These are phyloP conservation scores for Melanostoma scalare DNA, from an alignment of 2,888 invertebrate species.

Conservation along the genomic window DNA sequence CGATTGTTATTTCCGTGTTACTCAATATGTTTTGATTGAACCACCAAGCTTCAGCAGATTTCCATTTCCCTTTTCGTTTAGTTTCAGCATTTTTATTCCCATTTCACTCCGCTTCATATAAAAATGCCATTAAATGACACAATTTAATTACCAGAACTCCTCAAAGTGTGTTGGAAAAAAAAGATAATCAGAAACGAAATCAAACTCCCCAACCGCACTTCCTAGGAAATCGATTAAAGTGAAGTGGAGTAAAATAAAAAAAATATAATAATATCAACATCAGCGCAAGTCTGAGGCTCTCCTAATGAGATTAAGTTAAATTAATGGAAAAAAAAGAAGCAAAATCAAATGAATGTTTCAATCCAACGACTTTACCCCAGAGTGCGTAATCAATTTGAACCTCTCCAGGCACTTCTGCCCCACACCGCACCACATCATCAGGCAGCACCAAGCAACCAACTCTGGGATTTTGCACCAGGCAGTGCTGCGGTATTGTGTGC, in stretches of 20 bases:
- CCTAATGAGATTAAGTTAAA: slow-evolving; percentile 29
- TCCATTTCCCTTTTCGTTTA: slow-evolving; percentile 14
- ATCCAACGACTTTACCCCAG: slow-evolving; percentile 19
- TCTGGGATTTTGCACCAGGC: slow-evolving; percentile 4
- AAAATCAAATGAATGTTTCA: slow-evolving; percentile 17
- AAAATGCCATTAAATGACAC: slow-evolving; percentile 18
- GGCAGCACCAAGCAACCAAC: slow-evolving; percentile 2
- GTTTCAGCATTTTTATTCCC: neutral
- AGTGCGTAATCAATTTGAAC: slow-evolving; percentile 55
- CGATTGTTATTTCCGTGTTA: slow-evolving; percentile 50
- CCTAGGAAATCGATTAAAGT: slow-evolving; percentile 66
- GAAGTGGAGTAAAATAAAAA: slow-evolving; percentile 28
- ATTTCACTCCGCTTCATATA: neutral
- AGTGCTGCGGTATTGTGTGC: neutral
- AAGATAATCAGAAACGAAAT: slow-evolving; percentile 41
- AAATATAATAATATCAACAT: slow-evolving; percentile 12
- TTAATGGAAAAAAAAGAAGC: slow-evolving; percentile 13
- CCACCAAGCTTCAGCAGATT: neutral
- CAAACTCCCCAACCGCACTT: slow-evolving; percentile 55
- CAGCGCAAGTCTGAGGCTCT: slow-evolving; percentile 19
- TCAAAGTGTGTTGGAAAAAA: slow-evolving; percentile 9
- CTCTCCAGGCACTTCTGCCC: slow-evolving; percentile 2
- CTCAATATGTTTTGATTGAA: slow-evolving; percentile 37
- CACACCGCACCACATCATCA: neutral
- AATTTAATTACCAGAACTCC: slow-evolving; percentile 52